Evolutionary conservation across 1,140 invertebrate species (phyloP), one percentile per base, ranked within the genome.

Genomic region (Megalonaias nervosa): DNA sequence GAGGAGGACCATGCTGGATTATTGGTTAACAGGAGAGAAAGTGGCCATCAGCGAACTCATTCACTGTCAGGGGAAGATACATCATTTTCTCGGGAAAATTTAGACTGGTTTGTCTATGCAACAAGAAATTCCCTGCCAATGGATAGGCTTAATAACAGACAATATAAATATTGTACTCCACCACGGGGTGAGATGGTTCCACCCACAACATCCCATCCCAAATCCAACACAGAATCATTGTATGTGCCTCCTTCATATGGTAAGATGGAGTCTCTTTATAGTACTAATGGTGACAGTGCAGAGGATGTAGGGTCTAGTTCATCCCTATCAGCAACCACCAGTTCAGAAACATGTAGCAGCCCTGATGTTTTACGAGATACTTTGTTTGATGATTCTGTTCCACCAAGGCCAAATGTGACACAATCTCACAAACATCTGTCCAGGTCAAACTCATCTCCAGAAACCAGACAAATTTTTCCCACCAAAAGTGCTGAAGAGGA

Each of bases 21-120:
- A 48, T 48, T 48, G 38, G 38, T 48, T 48, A 48, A 48, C 38
- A 48, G 38, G 38, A 31, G 26, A 15, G 59, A 75, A 60, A 58
- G 5, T 6, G 55, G 70, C 5, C 64, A 67, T 72, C 14, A 48
- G 15, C 23, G 76, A 31, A 68, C 76, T 13, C 69, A 73, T 38
- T 77, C 76, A 59, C 61, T 71, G n/a, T 68, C 38, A 23, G 70
- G 76, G 16, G 62, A 65, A 31, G 74, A 75, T 23, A 59, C n/a
- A 17, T 59, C 71, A 15, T 23, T 16, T 15, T 77, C 76, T 19
- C 67, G 21, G 23, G 71, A 77, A 15, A 77, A 59, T 23, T 55
- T 71, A 17, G 76, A 77, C 65, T 77, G 76, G 76, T 48, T 77
- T 56, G 76, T 77, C 15, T 77, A 77, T 77, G 76, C 76, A 11